A percentile compares a stretch with the other conserved stretches of the same genome.
phyloP scores from a whole-genome alignment of 2,888 invertebrate species.

The Lamellibrachia satsuma region DNA sequence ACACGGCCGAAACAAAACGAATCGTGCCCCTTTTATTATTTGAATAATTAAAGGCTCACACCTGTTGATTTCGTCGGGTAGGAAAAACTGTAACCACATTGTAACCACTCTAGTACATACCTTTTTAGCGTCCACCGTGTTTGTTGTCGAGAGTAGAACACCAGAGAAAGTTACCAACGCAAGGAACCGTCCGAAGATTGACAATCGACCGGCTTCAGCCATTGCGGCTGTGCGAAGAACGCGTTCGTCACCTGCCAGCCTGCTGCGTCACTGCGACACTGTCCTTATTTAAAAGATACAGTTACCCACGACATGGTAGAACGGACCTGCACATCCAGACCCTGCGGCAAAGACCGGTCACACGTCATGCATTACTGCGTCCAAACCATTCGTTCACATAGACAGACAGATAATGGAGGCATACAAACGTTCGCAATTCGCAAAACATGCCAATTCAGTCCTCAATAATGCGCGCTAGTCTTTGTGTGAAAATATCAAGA shows the following conservation, averaged over 20 bases:
- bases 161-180: neutral
- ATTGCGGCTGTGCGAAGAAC: neutral
- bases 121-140: neutral
- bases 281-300: too few relatives aligned
- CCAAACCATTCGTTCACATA: too few relatives aligned
- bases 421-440: too few relatives aligned
- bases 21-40: neutral
- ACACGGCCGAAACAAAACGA: neutral
- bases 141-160: neutral
- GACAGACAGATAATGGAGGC: too few relatives aligned
- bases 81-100: neutral
- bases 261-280: too few relatives aligned
- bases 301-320: too few relatives aligned
- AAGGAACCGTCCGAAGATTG: neutral
- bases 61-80: neutral
- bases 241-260: neutral
- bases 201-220: neutral
- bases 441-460: too few relatives aligned
- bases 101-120: neutral
- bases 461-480: too few relatives aligned
- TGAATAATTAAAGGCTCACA: neutral
- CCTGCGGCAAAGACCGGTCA: too few relatives aligned
- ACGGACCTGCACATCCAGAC: too few relatives aligned
- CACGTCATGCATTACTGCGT: too few relatives aligned
- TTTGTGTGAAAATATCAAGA: too few relatives aligned